Base-by-base conservation (phyloP, 1,140 invertebrate genomes). In the Drepana arcuata region DNA sequence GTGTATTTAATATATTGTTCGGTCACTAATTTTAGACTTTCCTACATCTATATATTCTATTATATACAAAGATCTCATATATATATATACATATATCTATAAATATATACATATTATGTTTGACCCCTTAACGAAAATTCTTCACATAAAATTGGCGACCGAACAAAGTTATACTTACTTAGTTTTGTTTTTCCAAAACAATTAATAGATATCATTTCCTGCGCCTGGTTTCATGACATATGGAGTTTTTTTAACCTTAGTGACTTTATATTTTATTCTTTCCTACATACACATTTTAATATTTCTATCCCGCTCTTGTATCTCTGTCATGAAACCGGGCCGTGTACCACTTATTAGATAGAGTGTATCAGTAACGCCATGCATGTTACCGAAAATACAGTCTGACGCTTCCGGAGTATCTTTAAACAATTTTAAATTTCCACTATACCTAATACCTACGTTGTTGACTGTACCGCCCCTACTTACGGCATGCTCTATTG, bases 401-500 rank as follows among this genome's bases (percentile, higher is more conserved):
- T 78, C 65, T 75, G 70, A 70, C 74, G 74, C 73, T 78, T 78
- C 64, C 66, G 68, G 50, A 55, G 60, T 53, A 35, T 48, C 34
- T 39, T 50, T 43, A 40, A 9, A 29, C 53, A 60, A 59, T 47
- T 45, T 56, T n/a, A n/a, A n/a, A n/a, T n/a, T 59, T 59, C 50
- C 29, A 56, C 60, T 57, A 51, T 49, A 44, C 53, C 51, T 60
- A 53, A 53, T 58, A 65, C 54, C 64, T 57, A 36, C 63, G n/a
- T n/a, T n/a, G 47, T 63, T 63, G 52, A 73, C 61, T 67, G 53
- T 59, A 60, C 62, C 61, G 38, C 54, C 56, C 60, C 55, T 50
- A 37, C 55, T 52, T 61, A 70, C 72, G 61, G 73, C 73, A 78
- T 78, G 75, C 70, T 68, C 59, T 65, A 55, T 66, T n/a, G 60